These are phyloP conservation scores for Amiota minor DNA, from an alignment of 2,888 invertebrate species.

Conservation along the genomic window DNA sequence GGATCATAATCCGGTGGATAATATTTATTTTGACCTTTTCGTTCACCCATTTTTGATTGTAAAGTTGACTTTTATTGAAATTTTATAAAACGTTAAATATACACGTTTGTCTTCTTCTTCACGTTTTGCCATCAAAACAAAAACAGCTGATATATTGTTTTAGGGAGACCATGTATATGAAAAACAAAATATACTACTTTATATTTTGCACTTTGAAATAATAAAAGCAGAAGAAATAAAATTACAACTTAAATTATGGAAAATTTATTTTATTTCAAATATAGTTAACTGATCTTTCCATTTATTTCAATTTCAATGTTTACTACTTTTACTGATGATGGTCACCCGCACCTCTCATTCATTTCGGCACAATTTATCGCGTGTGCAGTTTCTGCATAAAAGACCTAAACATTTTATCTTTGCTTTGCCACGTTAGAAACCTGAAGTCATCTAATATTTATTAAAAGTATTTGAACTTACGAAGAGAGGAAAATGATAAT, in stretches of 20 bases:
- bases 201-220: too few relatives aligned
- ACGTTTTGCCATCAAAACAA: not conserved
- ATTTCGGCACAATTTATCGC: slow-evolving; percentile 44
- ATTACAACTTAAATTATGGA: too few relatives aligned
- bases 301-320: too few relatives aligned
- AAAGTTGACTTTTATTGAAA: slow-evolving; percentile 6
- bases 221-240: too few relatives aligned
- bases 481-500: slow-evolving; percentile 76
- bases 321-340: not conserved
- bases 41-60: slow-evolving; percentile 87
- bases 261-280: too few relatives aligned
- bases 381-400: slow-evolving; percentile 31
- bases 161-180: not conserved
- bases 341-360: slow-evolving; percentile 1
- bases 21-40: slow-evolving; percentile 97
- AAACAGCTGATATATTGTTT: slow-evolving; percentile 10
- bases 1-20: slow-evolving; percentile 99
- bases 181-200: not conserved
- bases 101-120: too few relatives aligned
- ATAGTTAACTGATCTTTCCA: too few relatives aligned
- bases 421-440: slow-evolving; percentile 64
- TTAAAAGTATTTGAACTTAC: slow-evolving; percentile 27
- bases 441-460: slow-evolving; percentile 32
- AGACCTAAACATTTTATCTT: slow-evolving; percentile 38
- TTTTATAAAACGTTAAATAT: not conserved